These are phyloP conservation scores for Sturnus vulgaris DNA, from an alignment of 2,113 vertebrate species.

Conservation along the genomic window DNA sequence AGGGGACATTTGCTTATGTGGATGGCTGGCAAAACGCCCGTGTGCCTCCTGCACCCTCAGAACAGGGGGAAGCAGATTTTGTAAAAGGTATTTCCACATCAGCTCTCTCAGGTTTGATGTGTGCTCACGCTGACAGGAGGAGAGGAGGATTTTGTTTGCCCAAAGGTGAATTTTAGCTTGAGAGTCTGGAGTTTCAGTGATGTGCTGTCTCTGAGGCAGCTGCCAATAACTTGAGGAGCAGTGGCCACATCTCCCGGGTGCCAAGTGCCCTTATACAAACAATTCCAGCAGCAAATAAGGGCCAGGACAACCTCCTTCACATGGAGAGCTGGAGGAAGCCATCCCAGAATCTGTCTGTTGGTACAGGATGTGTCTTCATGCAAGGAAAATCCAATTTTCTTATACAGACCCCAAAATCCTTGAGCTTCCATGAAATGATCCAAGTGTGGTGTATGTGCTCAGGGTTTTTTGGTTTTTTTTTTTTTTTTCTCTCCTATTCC, in stretches of 20 bases:
- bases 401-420: accelerated
- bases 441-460: not conserved
- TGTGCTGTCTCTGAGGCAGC: not conserved
- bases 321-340: not conserved
- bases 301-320: not conserved
- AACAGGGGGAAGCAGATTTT: not conserved
- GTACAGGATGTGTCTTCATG: not conserved
- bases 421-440: not conserved
- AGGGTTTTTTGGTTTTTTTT: not conserved
- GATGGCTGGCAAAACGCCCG: accelerated
- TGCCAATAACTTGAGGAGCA: not conserved
- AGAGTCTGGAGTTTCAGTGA: not conserved
- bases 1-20: not conserved
- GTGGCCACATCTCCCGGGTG: not conserved
- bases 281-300: not conserved
- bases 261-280: not conserved
- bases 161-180: not conserved
- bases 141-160: not conserved
- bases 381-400: not conserved
- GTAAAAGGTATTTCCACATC: not conserved
- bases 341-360: not conserved
- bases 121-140: not conserved
- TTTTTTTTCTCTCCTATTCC: not conserved
- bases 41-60: not conserved
- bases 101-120: not conserved